Evolutionary conservation across 2,888 invertebrate genomes (phyloP), one percentile per base, ranked within the genome.

Genomic region (Girardia tigrina): DNA sequence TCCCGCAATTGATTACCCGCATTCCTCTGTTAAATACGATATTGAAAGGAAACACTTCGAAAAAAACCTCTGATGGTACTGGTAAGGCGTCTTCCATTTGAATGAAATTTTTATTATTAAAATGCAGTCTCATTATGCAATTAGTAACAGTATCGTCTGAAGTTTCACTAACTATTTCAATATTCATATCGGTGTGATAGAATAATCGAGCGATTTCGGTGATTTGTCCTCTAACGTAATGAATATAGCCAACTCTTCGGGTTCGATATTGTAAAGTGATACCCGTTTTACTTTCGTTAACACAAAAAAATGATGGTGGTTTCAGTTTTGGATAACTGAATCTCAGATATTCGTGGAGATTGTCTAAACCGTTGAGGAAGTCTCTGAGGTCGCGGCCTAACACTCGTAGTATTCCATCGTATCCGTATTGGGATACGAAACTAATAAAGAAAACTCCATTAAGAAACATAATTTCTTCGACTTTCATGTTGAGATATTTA

Each of bases 1-100:
- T 78, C 0, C 85, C 85, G 26, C 83, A 80, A 77, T 81, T 82
- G 26, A 79, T 79, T 29, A 85, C 82, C 28, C 79, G 78, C 82
- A 85, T 80, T 69, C 82, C 79, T 26, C 82, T 91, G 90, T 92
- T 91, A 84, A 95, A 95, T 69, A 94, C 93, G 79, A 97, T 90
- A 85, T 94, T 93, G 87, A 97, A 97, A 0, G 97, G 95, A 84
- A 97, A 97, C 81, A 95, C 92, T 84, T 95, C 94, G 81, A 95
- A 94, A 71, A 95, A 87, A 28, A 93, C 90, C 26, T 79, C 78
- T 20, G 79, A 77, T 26, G 77, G 72, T 26, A 80, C 76, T 6
- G 79, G 74, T 23, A 78, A 70, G n/a, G 71, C 20, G 26, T 75
- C 72, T 56, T 76, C 74, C 1, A 72, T 42, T 79, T 71, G 71